A percentile compares a stretch with the other conserved stretches of the same genome.
phyloP scores from a whole-genome alignment of 1,140 invertebrate species.

The Microplitis mediator region DNA sequence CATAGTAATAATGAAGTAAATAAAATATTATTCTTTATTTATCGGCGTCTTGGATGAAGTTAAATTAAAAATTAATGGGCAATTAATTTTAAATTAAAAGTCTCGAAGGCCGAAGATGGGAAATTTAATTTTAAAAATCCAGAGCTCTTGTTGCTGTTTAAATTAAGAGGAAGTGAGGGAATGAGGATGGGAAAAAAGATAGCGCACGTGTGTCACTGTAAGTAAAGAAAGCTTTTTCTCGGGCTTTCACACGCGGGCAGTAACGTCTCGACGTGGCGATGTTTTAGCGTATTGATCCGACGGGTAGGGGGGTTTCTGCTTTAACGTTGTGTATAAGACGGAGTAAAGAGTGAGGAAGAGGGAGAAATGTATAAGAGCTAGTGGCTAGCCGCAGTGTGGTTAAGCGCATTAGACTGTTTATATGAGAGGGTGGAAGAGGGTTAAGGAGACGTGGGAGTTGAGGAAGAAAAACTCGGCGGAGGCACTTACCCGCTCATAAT shows the following conservation, averaged over 20 bases:
- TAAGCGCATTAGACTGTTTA: too few species aligned
- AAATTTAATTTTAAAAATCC: too few species aligned
- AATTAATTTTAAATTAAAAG: too few species aligned
- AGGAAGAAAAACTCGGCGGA: conserved; percentile 57
- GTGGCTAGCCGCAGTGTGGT: too few species aligned
- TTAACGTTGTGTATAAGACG: conserved; percentile 6
- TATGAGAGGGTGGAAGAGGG: conserved; percentile 5
- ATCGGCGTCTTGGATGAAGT: too few species aligned
- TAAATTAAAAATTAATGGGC: too few species aligned
- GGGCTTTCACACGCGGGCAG: conserved; percentile 25
- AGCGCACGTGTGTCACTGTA: neutral
- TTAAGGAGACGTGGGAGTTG: conserved; percentile 27
- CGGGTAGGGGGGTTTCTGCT: conserved; percentile 35
- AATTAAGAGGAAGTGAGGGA: too few species aligned
- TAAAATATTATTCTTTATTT: too few species aligned
- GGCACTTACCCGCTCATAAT: conserved; percentile 59
- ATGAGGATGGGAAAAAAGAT: conserved; percentile 1
- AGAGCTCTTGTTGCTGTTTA: too few species aligned
- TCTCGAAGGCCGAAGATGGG: too few species aligned
- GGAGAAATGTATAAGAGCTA: too few species aligned
- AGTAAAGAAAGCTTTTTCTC: conserved; percentile 21
- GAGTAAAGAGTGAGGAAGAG: neutral
- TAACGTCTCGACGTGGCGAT: conserved; percentile 56
- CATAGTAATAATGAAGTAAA: too few species aligned
- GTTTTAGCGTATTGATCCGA: conserved; percentile 62